Evolutionary conservation across 2,113 vertebrate species (phyloP).

Genomic region (Silurus asotus): DNA sequence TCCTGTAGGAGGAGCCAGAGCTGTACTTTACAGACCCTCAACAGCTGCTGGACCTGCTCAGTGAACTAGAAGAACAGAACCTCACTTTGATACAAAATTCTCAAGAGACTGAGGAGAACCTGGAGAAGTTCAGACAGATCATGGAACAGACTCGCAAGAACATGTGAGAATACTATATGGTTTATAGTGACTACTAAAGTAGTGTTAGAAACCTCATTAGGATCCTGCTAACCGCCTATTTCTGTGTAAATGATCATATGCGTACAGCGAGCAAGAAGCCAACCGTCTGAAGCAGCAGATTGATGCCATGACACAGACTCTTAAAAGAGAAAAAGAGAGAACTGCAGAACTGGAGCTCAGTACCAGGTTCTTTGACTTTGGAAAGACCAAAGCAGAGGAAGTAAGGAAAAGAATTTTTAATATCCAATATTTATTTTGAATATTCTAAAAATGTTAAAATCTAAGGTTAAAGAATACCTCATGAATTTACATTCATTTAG

Average conservation of each 20-base stretch:
- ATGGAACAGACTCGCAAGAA: slow-evolving; percentile 69
- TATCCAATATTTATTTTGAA: background rate
- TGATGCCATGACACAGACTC: slow-evolving; percentile 63
- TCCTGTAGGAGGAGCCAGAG: slow-evolving; percentile 72
- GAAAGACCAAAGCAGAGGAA: slow-evolving; percentile 72
- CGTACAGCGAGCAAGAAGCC: slow-evolving; percentile 76
- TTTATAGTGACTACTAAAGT: background rate
- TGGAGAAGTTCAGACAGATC: slow-evolving; percentile 72
- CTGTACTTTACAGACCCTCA: slow-evolving; percentile 89
- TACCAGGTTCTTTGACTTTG: slow-evolving; percentile 74
- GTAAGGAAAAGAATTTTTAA: slow-evolving; percentile 59
- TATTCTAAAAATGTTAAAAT: background rate
- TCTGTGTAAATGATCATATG: background rate
- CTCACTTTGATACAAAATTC: slow-evolving; percentile 83
- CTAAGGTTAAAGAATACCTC: background rate
- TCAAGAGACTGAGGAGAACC: slow-evolving; percentile 73
- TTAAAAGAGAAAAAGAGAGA: slow-evolving; percentile 74
- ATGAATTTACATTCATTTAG: background rate
- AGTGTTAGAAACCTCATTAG: background rate
- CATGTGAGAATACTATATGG: slow-evolving; percentile 67
- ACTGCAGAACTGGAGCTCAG: slow-evolving; percentile 76
- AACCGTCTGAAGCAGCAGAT: slow-evolving; percentile 74
- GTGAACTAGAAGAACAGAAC: slow-evolving; percentile 84
- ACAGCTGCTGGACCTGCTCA: slow-evolving; percentile 82
- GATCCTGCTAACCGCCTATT: background rate